These are phyloP conservation scores for Pseudotriccus pelzelni DNA, from an alignment of 2,797 vertebrate species.

Conservation along the genomic window DNA sequence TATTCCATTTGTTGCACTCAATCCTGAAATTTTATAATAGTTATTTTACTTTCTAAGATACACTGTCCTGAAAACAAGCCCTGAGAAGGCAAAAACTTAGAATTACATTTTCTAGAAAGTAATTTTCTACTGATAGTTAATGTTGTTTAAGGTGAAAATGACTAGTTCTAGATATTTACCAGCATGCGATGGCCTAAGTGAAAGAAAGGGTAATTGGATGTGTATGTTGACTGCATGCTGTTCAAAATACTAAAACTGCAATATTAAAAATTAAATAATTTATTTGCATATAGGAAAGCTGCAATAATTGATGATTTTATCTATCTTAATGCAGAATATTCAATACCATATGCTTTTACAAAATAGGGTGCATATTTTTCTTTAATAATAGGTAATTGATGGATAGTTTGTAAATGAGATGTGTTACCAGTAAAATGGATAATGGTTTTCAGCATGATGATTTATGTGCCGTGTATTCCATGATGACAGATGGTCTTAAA, in stretches of 20 bases:
- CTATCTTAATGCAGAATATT: not conserved
- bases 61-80: not conserved
- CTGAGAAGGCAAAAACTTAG: not conserved
- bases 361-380: not conserved
- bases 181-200: not conserved
- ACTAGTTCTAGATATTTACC: not conserved
- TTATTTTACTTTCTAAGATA: not conserved
- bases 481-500: conserved; percentile 55
- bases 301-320: conserved; percentile 39
- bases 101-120: conserved; percentile 15
- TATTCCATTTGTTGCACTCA: not conserved
- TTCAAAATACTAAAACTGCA: conserved; percentile 22
- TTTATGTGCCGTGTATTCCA: conserved; percentile 55
- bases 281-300: conserved; percentile 30
- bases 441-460: conserved; percentile 51
- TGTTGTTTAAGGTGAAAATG: conserved; percentile 6
- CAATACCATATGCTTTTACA: conserved; percentile 1
- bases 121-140: conserved; percentile 7
- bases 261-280: conserved; percentile 12
- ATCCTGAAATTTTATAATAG: not conserved
- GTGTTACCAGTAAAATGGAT: conserved; percentile 46
- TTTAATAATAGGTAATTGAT: conserved; percentile 25
- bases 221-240: not conserved
- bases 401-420: conserved; percentile 48
- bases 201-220: conserved; percentile 32